Conservation (phyloP, 2,113 vertebrate genomes). For the Pimephales promelas region DNA sequence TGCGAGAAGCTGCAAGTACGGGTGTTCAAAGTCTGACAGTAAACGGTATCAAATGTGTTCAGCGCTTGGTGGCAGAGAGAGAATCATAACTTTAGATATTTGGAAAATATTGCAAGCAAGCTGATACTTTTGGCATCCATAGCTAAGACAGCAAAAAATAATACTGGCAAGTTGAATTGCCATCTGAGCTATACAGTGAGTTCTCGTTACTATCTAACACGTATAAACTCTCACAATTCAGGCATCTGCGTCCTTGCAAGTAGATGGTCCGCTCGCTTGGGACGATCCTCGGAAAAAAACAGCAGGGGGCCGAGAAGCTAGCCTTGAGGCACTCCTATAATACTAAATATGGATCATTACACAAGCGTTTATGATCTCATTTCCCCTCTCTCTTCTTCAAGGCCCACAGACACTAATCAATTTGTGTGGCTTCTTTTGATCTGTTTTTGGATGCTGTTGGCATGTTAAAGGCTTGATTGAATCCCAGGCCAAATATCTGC, state of each 20-base stretch:
- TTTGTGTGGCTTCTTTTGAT: conserved; percentile 41
- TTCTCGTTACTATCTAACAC: not conserved
- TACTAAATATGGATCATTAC: conserved; percentile 56
- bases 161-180: not conserved
- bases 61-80: not conserved
- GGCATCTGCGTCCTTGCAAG: not conserved
- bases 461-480: conserved; percentile 5
- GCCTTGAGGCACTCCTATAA: conserved; percentile 38
- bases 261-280: not conserved
- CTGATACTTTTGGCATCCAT: not conserved
- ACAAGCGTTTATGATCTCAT: conserved; percentile 44
- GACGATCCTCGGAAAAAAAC: conserved; percentile 7
- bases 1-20: not conserved
- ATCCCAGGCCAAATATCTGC: conserved; percentile 18
- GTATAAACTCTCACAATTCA: not conserved
- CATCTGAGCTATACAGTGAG: too few species aligned
- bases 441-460: conserved; percentile 38
- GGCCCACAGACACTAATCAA: conserved; percentile 43
- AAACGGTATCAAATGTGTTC: not conserved
- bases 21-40: not conserved
- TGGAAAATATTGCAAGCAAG: not conserved
- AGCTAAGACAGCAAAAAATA: not conserved
- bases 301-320: conserved; percentile 41
- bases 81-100: not conserved
- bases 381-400: conserved; percentile 24